A percentile compares a stretch with the other conserved stretches of the same genome.
phyloP scores from a whole-genome alignment of 2,888 invertebrate genomes.

The Macrophya alboannulata region DNA sequence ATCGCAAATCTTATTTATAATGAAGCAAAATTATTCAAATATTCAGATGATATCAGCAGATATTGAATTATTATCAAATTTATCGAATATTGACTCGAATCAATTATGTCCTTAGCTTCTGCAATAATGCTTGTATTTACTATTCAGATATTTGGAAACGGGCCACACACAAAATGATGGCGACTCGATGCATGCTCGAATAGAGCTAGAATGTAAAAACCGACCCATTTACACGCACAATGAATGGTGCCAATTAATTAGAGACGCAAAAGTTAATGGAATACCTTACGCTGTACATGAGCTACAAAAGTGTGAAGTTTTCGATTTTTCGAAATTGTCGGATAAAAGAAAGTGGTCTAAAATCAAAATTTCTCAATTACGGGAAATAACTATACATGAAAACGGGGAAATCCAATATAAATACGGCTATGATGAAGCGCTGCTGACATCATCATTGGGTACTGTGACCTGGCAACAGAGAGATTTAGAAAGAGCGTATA shows the following conservation, averaged over 20 bases:
- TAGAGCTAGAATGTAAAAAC: slow-evolving; percentile 54
- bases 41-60: not conserved
- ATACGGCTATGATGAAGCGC: slow-evolving; percentile 6
- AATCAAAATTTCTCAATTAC: slow-evolving; percentile 31
- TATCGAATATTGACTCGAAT: not conserved
- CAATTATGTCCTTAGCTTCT: not conserved
- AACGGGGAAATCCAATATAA: not conserved
- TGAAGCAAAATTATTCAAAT: not conserved
- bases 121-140: not conserved
- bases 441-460: not conserved
- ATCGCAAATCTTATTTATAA: not conserved
- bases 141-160: not conserved
- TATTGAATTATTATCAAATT: not conserved
- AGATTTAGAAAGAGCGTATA: slow-evolving; percentile 13
- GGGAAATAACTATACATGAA: slow-evolving; percentile 21
- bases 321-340: slow-evolving; percentile 51
- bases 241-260: slow-evolving; percentile 57
- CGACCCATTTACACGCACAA: slow-evolving; percentile 52
- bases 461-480: slow-evolving; percentile 3
- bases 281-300: slow-evolving; percentile 56
- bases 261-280: slow-evolving; percentile 55
- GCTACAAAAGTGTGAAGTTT: slow-evolving; percentile 54
- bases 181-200: slow-evolving; percentile 59
- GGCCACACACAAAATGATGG: slow-evolving; percentile 58
- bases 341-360: slow-evolving; percentile 47